phyloP scores from a whole-genome alignment of 2,797 vertebrate genomes.

The Enoplosus armatus region DNA sequence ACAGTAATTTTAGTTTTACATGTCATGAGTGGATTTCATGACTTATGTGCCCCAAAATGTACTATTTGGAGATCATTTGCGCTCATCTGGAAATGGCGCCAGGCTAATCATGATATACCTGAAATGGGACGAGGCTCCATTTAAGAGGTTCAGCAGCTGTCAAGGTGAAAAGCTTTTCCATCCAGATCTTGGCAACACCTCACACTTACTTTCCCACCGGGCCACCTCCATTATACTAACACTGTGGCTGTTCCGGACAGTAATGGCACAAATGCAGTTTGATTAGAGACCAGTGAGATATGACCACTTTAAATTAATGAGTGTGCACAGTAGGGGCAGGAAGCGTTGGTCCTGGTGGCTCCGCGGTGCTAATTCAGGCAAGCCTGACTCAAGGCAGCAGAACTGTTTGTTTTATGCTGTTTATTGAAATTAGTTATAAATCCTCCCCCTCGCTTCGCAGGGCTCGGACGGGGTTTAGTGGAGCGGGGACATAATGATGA shows the following conservation, averaged over 20 bases:
- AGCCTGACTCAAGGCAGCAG: slow-evolving; percentile 57
- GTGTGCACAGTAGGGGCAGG: slow-evolving; percentile 65
- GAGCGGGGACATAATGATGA: slow-evolving; percentile 60
- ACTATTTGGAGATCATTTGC: slow-evolving; percentile 22
- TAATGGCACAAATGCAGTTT: slow-evolving; percentile 77
- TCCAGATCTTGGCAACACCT: slow-evolving; percentile 75
- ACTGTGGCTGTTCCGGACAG: slow-evolving; percentile 63
- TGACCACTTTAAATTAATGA: slow-evolving; percentile 81
- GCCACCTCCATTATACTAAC: slow-evolving; percentile 68
- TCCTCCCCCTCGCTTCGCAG: slow-evolving; percentile 48
- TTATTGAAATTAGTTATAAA: slow-evolving; percentile 80
- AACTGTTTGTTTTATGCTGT: slow-evolving; percentile 80
- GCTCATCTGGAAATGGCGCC: slow-evolving; percentile 25
- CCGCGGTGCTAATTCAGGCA: slow-evolving; percentile 75
- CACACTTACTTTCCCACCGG: slow-evolving; percentile 59
- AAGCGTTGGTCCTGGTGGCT: slow-evolving; percentile 65
- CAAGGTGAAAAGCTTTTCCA: slow-evolving; percentile 77
- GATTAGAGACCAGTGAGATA: slow-evolving; percentile 82
- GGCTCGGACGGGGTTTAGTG: slow-evolving; percentile 54
- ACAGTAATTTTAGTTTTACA: neutral
- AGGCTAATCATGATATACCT: slow-evolving; percentile 26
- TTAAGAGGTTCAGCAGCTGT: slow-evolving; percentile 64
- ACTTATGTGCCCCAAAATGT: neutral
- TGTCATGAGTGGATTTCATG: slow-evolving; percentile 8
- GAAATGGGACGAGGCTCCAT: slow-evolving; percentile 38